A percentile compares a stretch with the other conserved stretches of the same genome.
phyloP scores from a whole-genome alignment of 2,888 invertebrate genomes.

The Andrena hattorfiana region DNA sequence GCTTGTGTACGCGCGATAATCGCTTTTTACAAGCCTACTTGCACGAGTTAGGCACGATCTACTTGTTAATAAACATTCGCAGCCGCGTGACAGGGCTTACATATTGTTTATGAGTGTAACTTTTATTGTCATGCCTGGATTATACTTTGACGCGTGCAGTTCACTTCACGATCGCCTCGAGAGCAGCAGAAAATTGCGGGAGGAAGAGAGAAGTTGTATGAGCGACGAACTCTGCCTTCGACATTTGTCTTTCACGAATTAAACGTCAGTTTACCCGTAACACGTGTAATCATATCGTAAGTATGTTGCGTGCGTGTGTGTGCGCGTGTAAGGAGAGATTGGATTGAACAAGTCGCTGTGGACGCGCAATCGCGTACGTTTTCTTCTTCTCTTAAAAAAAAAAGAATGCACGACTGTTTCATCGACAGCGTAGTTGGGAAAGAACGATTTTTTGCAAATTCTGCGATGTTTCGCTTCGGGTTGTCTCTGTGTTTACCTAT shows the following conservation, averaged over 20 bases:
- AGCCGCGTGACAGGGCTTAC: conserved; percentile 27
- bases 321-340: neutral
- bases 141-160: neutral
- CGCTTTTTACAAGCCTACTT: conserved; percentile 34
- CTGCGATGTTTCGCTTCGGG: neutral
- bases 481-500: conserved; percentile 5
- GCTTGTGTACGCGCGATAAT: conserved; percentile 37
- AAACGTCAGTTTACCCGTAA: conserved; percentile 25
- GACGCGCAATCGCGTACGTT: neutral
- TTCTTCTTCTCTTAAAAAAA: neutral
- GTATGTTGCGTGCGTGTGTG: conserved; percentile 9
- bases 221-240: conserved; percentile 45
- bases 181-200: neutral
- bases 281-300: conserved; percentile 41
- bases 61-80: conserved; percentile 17
- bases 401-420: neutral
- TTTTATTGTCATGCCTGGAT: conserved; percentile 22
- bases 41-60: conserved; percentile 29
- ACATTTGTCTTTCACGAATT: conserved; percentile 49
- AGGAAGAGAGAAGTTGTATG: neutral
- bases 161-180: neutral
- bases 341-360: neutral
- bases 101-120: conserved; percentile 50
- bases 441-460: neutral
- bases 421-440: neutral